These are phyloP conservation scores for Phymastichus coffea DNA, from an alignment of 1,140 invertebrate genomes.

Conservation along the genomic window DNA sequence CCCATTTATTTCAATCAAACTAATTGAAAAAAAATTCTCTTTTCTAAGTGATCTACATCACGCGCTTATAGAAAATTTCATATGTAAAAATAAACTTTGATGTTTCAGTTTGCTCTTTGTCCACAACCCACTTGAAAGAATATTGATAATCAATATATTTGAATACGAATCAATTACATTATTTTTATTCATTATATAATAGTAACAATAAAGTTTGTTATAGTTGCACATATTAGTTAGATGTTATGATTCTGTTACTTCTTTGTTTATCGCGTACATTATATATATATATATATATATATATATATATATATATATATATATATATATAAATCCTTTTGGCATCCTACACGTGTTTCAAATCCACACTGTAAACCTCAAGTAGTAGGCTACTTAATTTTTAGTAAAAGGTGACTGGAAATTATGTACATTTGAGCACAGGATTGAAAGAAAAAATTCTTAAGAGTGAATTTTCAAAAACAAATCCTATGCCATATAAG, in stretches of 20 bases:
- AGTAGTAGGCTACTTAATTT: slow-evolving; percentile 6
- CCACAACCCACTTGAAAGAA: too few relatives aligned
- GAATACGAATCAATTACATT: slow-evolving; percentile 8
- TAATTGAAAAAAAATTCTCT: too few relatives aligned
- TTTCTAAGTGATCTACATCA: not conserved
- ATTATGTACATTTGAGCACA: slow-evolving; percentile 22
- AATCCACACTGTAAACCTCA: slow-evolving; percentile 3
- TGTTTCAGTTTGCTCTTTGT: not conserved
- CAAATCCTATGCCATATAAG: slow-evolving; percentile 9
- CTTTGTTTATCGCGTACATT: slow-evolving; percentile 1
- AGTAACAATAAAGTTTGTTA: too few relatives aligned
- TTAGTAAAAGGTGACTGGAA: slow-evolving; percentile 12
- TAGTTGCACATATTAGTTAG: too few relatives aligned
- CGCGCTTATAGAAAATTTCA: not conserved
- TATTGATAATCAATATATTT: not conserved
- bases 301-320: not conserved
- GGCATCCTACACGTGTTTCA: slow-evolving; percentile 4
- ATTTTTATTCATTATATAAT: slow-evolving; percentile 4
- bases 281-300: not conserved
- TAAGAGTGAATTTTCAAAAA: slow-evolving; percentile 2
- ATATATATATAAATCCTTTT: slow-evolving; percentile 11
- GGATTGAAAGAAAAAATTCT: slow-evolving; percentile 11
- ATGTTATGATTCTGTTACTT: too few relatives aligned
- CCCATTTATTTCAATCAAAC: too few relatives aligned
- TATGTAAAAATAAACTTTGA: not conserved